phyloP scores from a whole-genome alignment of 2,888 invertebrate species.

The Diadromus collaris region DNA sequence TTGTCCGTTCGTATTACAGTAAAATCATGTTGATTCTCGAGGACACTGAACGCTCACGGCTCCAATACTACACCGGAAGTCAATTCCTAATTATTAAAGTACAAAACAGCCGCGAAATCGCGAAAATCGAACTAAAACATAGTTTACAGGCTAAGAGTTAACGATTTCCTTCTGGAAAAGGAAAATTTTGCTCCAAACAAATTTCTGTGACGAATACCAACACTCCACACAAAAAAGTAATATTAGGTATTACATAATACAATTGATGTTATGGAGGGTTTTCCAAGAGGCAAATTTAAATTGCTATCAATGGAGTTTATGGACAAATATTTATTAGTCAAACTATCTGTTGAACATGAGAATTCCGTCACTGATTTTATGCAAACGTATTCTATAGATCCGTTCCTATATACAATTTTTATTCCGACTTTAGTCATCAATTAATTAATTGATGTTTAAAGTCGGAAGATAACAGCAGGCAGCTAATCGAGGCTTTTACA shows the following conservation, averaged over 20 bases:
- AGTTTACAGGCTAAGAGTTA: background rate
- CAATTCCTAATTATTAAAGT: background rate
- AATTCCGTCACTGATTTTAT: background rate
- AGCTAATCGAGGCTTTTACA: no score
- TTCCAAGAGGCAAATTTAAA: background rate
- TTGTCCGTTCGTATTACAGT: background rate
- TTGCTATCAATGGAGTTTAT: background rate
- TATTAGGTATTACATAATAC: background rate
- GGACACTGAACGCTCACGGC: background rate
- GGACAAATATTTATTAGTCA: background rate
- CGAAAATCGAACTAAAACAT: background rate
- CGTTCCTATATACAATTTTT: background rate
- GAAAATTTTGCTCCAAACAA: background rate
- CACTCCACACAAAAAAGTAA: background rate
- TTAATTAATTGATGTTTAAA: no score
- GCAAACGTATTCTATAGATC: background rate
- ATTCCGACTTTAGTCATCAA: background rate
- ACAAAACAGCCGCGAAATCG: background rate
- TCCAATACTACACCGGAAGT: background rate
- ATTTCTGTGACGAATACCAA: background rate
- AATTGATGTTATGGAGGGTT: background rate
- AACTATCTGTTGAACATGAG: background rate
- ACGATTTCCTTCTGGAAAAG: background rate
- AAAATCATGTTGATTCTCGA: constrained; percentile 1
- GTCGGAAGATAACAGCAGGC: no score